phyloP scores from a whole-genome alignment of 2,888 invertebrate species.

The Drosophila nr. perissopoda region DNA sequence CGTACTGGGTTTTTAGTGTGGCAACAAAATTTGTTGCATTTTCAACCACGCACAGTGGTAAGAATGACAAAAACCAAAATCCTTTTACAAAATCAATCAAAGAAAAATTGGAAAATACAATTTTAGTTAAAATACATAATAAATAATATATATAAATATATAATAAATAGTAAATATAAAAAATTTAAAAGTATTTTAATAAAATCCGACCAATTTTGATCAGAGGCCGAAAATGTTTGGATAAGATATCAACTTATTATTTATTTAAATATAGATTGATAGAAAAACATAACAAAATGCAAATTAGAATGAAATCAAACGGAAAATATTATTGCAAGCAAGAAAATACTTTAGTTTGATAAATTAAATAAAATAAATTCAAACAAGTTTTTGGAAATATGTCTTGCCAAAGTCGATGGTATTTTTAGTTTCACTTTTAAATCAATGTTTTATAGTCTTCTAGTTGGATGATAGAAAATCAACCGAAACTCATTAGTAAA shows the following conservation, averaged over 20 bases:
- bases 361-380: rapidly evolving
- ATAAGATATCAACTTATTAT: no score
- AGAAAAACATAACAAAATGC: background rate
- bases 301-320: background rate
- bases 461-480: background rate
- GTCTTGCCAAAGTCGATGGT: background rate
- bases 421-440: background rate
- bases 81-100: background rate
- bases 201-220: background rate
- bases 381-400: background rate
- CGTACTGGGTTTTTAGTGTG: constrained; percentile 36
- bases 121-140: background rate
- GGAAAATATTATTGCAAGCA: background rate
- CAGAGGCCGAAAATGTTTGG: background rate
- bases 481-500: background rate
- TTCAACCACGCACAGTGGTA: constrained; percentile 29
- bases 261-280: no score
- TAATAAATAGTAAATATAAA: background rate
- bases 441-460: background rate
- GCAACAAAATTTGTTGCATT: constrained; percentile 43
- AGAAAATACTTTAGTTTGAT: background rate
- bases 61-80: background rate
- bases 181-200: background rate
- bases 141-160: no score
- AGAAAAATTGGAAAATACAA: background rate